Percentiles rank a stretch among this genome's conserved stretches.
Conservation (phyloP, 2,797 vertebrate species). For the Gymnoscopelus microlampas region DNA sequence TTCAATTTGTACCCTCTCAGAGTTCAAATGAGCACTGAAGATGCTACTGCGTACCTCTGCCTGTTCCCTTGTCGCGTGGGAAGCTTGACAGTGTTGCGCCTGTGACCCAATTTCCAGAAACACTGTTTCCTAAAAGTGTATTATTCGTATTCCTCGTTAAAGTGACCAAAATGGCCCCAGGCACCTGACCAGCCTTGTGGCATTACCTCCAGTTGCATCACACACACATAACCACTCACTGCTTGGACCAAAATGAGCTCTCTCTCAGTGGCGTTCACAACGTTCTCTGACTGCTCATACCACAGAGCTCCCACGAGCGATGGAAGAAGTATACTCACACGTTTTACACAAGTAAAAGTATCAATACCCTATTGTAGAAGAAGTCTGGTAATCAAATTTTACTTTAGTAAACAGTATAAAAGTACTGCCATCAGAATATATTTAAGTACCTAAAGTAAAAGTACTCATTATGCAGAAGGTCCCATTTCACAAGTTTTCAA, state of each 20-base stretch:
- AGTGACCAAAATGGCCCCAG: conserved; percentile 4
- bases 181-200: conserved; percentile 18
- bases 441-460: too few relatives aligned
- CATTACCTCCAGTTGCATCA: conserved; percentile 55
- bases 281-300: too few relatives aligned
- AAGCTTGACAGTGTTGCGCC: background rate
- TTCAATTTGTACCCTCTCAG: too few relatives aligned
- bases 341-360: too few relatives aligned
- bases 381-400: too few relatives aligned
- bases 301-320: too few relatives aligned
- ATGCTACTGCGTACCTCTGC: background rate
- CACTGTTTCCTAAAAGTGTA: conserved; percentile 24
- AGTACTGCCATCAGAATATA: too few relatives aligned
- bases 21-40: background rate
- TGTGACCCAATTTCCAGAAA: conserved; percentile 12
- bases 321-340: too few relatives aligned
- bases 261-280: conserved; percentile 6
- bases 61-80: background rate
- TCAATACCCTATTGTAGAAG: too few relatives aligned
- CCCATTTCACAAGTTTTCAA: too few relatives aligned
- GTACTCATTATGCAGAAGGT: too few relatives aligned
- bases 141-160: conserved; percentile 30
- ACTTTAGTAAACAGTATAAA: too few relatives aligned
- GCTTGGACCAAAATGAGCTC: background rate
- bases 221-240: background rate